Conservation (phyloP, 2,888 invertebrate species). For the Acrobasis repandana region DNA sequence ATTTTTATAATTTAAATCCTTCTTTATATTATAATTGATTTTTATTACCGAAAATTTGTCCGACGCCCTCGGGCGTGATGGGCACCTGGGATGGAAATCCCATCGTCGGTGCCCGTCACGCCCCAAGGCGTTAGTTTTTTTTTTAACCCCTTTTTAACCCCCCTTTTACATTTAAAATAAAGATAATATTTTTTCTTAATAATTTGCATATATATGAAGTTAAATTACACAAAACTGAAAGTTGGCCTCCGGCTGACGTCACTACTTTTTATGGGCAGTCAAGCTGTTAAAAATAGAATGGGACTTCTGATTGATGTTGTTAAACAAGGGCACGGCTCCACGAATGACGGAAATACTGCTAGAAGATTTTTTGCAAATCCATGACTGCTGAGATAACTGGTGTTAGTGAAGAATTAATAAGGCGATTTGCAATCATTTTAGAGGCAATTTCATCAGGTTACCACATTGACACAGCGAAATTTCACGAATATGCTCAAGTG, state of each 20-base stretch:
- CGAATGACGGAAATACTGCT: no score
- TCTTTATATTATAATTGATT: background rate
- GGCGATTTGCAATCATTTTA: no score
- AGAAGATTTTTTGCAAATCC: no score
- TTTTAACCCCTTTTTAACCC: background rate
- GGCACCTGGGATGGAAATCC: background rate
- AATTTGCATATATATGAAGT: background rate
- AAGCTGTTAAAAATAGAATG: no score
- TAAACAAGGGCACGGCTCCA: no score
- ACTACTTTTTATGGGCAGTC: background rate
- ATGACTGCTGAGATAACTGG: no score
- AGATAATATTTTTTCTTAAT: background rate
- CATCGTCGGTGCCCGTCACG: background rate
- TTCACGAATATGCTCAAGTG: no score
- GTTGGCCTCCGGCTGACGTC: conserved; percentile 9
- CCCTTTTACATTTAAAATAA: background rate
- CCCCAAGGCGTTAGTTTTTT: background rate
- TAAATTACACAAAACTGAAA: conserved; percentile 1
- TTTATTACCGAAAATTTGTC: background rate
- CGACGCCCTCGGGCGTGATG: background rate
- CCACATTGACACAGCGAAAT: no score
- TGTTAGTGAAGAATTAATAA: no score
- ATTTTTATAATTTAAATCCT: background rate
- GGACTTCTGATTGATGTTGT: no score
- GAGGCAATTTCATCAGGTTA: no score